Evolutionary conservation across 2,797 vertebrate genomes (phyloP), one percentile per base, ranked within the genome.

Genomic region (Malurus leucopterus): DNA sequence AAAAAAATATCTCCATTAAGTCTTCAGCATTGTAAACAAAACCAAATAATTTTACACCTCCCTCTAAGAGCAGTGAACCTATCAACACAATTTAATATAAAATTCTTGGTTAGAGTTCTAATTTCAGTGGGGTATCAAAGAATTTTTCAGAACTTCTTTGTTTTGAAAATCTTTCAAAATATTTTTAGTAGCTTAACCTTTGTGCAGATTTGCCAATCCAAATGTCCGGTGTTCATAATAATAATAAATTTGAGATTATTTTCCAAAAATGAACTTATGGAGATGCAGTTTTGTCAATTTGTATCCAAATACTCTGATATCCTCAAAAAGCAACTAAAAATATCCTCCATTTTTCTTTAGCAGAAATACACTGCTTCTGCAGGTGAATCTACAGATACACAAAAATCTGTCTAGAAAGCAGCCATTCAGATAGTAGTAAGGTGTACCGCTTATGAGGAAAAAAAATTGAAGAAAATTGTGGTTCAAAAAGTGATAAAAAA

Each of bases 91-190:
- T 32, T 65, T 55, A 1, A 2, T 62, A 40, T 2, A 36, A 50
- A 72, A 50, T 30, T 21, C 5, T 44, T 62, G 8, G 3, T 54
- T 57, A 68, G 15, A 47, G 5, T 11, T 55, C 23, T 53, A 20
- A 38, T 23, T 74, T 77, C 30, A 65, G 4, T 12, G 2, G 2
- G 4, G 2, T 10, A 1, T n/a, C 3, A 6, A 22, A 69, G 3
- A 59, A 10, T 21, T 38, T 75, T 46, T 82, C 38, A 85, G 8
- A 9, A 58, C 3, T 46, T 53, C 1, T 20, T 11, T 38, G 7
- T 54, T 74, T 59, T 63, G 4, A 51, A 82, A 78, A 47, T 47
- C 18, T 7, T 58, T 71, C 2, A 6, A 65, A 50, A 26, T 38
- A n/a, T 8, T 34, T 72, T 50, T 29, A 43, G 47, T 50, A 47